Percentiles rank a stretch among this genome's conserved stretches.
These are phyloP conservation scores for Tenthredo distinguenda DNA, from an alignment of 2,888 invertebrate genomes.

Conservation along the genomic window DNA sequence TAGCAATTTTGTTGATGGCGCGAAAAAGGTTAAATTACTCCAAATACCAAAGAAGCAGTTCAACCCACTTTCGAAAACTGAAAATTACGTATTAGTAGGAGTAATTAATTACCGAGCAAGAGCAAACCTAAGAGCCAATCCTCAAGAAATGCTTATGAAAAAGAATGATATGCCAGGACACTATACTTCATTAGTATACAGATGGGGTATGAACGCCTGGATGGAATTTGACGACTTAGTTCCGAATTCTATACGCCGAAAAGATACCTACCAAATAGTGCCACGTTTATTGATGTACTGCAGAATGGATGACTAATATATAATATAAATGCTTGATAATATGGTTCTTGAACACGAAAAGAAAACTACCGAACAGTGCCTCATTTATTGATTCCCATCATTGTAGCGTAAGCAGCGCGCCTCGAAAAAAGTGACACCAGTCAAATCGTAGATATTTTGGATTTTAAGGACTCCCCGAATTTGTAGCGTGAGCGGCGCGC, in stretches of 20 bases:
- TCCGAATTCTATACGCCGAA: neutral
- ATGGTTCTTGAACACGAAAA: neutral
- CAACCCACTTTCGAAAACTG: neutral
- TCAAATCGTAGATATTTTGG: too few relatives aligned
- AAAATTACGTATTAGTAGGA: neutral
- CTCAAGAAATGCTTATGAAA: neutral
- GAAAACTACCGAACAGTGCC: neutral
- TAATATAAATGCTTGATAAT: too few relatives aligned
- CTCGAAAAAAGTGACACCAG: neutral
- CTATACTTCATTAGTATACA: neutral
- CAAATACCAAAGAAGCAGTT: constrained; percentile 5
- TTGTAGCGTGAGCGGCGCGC: too few relatives aligned
- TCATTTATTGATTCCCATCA: neutral
- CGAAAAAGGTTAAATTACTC: neutral
- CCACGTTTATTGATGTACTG: constrained; percentile 6
- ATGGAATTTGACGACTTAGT: neutral
- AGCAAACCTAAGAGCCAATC: neutral
- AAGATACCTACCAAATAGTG: neutral
- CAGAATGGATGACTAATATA: neutral
- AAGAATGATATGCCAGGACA: constrained; percentile 2
- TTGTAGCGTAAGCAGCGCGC: neutral
- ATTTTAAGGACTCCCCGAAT: too few relatives aligned
- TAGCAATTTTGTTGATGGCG: neutral
- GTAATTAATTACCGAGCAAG: neutral
- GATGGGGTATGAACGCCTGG: constrained; percentile 15